These are phyloP conservation scores for Phalangium opilio DNA, from an alignment of 2,888 invertebrate genomes.

Conservation along the genomic window DNA sequence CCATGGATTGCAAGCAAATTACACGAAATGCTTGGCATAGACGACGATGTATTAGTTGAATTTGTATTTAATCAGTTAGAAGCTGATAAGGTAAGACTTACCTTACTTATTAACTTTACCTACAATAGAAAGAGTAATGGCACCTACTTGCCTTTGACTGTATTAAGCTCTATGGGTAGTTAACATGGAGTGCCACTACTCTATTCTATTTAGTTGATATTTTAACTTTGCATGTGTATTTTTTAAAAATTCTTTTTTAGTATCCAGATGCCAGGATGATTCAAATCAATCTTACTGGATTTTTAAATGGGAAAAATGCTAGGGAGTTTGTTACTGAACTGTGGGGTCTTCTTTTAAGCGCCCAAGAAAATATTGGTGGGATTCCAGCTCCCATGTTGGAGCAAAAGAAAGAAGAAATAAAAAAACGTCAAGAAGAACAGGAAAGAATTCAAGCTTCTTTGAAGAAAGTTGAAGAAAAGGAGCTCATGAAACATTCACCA, in stretches of 20 bases:
- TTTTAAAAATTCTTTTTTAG: constrained; percentile 39
- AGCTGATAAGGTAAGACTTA: constrained; percentile 52
- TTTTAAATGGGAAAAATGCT: constrained; percentile 93
- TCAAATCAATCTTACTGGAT: constrained; percentile 99
- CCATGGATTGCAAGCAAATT: constrained; percentile 95
- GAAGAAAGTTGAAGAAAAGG: constrained; percentile 38
- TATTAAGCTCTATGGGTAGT: too few species aligned
- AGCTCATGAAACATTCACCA: constrained; percentile 11
- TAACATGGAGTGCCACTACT: too few species aligned
- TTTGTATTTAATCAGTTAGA: constrained; percentile 98
- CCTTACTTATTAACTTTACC: too few species aligned
- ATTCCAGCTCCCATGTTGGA: constrained; percentile 89
- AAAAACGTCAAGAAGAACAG: constrained; percentile 69
- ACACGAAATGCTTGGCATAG: constrained; percentile 92
- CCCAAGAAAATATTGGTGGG: constrained; percentile 85
- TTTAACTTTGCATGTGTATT: too few species aligned
- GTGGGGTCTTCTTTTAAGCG: constrained; percentile 87
- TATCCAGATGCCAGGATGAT: constrained; percentile 94
- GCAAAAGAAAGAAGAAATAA: constrained; percentile 91
- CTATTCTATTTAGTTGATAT: too few species aligned
- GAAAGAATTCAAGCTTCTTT: constrained; percentile 49
- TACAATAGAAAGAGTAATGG: too few species aligned
- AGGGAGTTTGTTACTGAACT: constrained; percentile 94
- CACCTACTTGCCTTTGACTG: too few species aligned
- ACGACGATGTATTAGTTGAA: constrained; percentile 97